phyloP scores from a whole-genome alignment of 2,888 invertebrate genomes.

The Uropetala carovei region DNA sequence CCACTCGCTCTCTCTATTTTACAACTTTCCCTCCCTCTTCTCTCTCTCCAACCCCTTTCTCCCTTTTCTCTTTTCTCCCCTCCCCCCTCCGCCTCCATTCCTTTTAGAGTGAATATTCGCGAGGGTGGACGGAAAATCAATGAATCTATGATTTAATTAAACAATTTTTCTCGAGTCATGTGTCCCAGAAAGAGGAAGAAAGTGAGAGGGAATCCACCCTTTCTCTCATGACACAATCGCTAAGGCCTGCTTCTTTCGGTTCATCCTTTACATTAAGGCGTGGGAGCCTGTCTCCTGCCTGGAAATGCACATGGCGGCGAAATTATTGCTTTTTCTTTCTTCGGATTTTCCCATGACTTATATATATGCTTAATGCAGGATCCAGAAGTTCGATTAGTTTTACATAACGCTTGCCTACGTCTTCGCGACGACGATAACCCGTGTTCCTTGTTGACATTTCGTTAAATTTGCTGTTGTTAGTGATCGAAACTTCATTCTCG shows the following conservation, averaged over 20 bases:
- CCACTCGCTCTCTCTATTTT: background rate
- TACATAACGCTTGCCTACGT: background rate
- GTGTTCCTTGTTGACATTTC: background rate
- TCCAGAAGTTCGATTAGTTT: background rate
- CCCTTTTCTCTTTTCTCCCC: background rate
- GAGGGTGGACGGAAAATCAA: constrained; percentile 3
- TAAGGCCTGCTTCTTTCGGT: background rate
- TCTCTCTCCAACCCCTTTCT: background rate
- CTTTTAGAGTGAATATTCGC: background rate
- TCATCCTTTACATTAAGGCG: background rate
- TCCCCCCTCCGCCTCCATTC: background rate
- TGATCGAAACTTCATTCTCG: too few relatives aligned
- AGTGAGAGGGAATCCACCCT: background rate
- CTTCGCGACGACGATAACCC: background rate
- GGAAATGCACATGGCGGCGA: background rate
- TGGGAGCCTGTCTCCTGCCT: background rate
- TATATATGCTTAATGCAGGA: background rate
- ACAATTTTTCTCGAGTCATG: constrained; percentile 8
- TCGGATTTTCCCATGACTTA: background rate
- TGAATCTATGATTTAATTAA: constrained; percentile 44
- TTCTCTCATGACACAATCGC: background rate
- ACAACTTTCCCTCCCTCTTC: background rate
- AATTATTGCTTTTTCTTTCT: background rate
- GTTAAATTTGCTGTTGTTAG: too few relatives aligned
- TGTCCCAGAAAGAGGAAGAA: background rate